phyloP scores from a whole-genome alignment of 2,113 vertebrate genomes.

The Oryzias celebensis region DNA sequence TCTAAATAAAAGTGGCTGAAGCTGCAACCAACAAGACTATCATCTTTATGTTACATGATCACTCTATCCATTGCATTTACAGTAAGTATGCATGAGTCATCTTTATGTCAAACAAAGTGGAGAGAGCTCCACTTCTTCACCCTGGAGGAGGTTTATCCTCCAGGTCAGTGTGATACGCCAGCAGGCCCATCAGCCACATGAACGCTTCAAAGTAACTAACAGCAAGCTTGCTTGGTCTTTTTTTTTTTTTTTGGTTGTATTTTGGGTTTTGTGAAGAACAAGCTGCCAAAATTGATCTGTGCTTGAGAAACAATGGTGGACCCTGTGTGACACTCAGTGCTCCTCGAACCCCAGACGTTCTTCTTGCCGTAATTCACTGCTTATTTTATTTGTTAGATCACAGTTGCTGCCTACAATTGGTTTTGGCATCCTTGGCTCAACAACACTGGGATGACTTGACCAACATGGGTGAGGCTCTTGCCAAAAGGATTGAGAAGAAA shows the following conservation, averaged over 20 bases:
- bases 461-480: conserved; percentile 65
- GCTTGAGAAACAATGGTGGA: conserved; percentile 77
- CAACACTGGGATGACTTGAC: conserved; percentile 68
- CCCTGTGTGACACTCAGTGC: conserved; percentile 71
- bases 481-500: conserved; percentile 69
- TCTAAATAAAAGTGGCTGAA: conserved; percentile 47
- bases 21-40: conserved; percentile 32
- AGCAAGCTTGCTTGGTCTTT: conserved; percentile 63
- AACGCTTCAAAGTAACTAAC: conserved; percentile 76
- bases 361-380: conserved; percentile 62
- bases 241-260: conserved; percentile 58
- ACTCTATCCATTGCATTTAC: conserved; percentile 51
- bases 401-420: conserved; percentile 60
- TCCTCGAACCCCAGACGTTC: conserved; percentile 65
- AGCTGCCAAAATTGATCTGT: conserved; percentile 67
- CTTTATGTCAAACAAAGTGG: conserved; percentile 22
- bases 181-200: conserved; percentile 63
- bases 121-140: conserved; percentile 46
- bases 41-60: conserved; percentile 49
- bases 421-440: conserved; percentile 73
- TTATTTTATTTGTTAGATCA: conserved; percentile 76
- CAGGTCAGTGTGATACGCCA: conserved; percentile 51
- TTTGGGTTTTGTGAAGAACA: conserved; percentile 64
- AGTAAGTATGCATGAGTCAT: conserved; percentile 51
- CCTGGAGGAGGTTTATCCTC: conserved; percentile 59